Percentiles rank a stretch among this genome's conserved stretches.
Evolutionary conservation across 2,113 vertebrate genomes (phyloP).

Genomic region (Chionomys nivalis): DNA sequence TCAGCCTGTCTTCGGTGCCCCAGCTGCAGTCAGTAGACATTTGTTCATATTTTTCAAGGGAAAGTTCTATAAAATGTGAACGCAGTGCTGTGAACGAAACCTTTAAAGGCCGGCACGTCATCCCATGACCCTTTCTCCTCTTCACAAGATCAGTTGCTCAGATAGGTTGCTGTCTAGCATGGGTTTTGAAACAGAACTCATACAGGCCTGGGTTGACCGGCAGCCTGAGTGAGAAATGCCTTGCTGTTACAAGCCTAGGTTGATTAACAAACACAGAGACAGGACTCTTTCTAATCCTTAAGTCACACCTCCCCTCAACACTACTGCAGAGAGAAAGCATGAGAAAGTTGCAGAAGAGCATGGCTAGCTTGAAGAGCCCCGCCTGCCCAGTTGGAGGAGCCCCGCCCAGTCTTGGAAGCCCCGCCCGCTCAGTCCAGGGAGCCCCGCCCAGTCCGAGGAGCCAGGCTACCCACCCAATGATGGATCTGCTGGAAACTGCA

Average conservation of each 20-base stretch:
- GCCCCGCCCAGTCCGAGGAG: too few species aligned
- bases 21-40: background rate
- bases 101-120: background rate
- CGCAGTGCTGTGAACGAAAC: background rate
- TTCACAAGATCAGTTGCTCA: background rate
- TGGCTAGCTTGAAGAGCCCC: background rate
- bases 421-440: background rate
- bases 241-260: background rate
- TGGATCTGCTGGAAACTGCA: background rate
- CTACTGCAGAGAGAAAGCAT: background rate
- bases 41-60: background rate
- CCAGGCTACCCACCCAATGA: too few species aligned
- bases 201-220: background rate
- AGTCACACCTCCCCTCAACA: rapidly evolving
- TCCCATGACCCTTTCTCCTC: background rate
- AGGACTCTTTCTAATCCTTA: background rate
- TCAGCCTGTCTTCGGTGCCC: background rate
- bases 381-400: too few species aligned
- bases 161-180: background rate
- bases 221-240: background rate
- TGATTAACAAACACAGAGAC: background rate
- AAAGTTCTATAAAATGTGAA: slow-evolving; percentile 23
- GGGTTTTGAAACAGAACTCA: background rate
- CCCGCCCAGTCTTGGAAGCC: too few species aligned
- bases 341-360: background rate